phyloP scores from a whole-genome alignment of 2,113 vertebrate genomes.

The Cryptoleucopteryx plumbea region DNA sequence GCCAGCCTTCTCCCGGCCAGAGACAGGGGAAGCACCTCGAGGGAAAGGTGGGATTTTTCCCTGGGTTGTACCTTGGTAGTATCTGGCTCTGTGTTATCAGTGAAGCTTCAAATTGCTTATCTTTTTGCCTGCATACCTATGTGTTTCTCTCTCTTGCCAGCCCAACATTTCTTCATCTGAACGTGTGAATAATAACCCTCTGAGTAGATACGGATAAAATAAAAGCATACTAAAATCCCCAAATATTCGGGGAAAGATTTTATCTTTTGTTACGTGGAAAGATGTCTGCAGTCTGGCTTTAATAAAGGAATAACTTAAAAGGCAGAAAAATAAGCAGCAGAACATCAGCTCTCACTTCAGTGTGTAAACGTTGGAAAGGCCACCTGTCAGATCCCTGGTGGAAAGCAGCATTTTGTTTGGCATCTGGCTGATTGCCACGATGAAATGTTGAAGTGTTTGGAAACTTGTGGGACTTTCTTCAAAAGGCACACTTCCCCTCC shows the following conservation, averaged over 20 bases:
- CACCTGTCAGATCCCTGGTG: conserved; percentile 67
- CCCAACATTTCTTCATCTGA: conserved; percentile 12
- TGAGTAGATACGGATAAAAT: conserved; percentile 1
- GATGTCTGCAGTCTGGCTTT: conserved; percentile 47
- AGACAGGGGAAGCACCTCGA: background rate
- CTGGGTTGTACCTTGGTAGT: background rate
- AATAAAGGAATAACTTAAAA: conserved; percentile 58
- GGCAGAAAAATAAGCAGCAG: conserved; percentile 62
- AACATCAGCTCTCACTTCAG: conserved; percentile 67
- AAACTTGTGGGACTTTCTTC: conserved; percentile 57
- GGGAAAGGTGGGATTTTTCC: background rate
- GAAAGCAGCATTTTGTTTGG: conserved; percentile 66
- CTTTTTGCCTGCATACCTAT: background rate
- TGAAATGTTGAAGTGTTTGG: conserved; percentile 67
- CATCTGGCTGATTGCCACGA: conserved; percentile 59
- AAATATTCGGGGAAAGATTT: conserved; percentile 29
- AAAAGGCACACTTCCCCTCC: conserved; percentile 50
- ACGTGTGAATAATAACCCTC: conserved; percentile 10
- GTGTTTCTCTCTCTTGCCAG: background rate
- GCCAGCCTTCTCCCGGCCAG: background rate
- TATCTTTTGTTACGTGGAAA: conserved; percentile 39
- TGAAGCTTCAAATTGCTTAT: conserved; percentile 14
- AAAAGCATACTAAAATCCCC: conserved; percentile 21
- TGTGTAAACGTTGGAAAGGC: conserved; percentile 68
- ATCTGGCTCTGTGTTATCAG: background rate